Percentiles rank a stretch among this genome's conserved stretches.
These are phyloP conservation scores for Plagodis pulveraria DNA, from an alignment of 2,888 invertebrate species.

Conservation along the genomic window DNA sequence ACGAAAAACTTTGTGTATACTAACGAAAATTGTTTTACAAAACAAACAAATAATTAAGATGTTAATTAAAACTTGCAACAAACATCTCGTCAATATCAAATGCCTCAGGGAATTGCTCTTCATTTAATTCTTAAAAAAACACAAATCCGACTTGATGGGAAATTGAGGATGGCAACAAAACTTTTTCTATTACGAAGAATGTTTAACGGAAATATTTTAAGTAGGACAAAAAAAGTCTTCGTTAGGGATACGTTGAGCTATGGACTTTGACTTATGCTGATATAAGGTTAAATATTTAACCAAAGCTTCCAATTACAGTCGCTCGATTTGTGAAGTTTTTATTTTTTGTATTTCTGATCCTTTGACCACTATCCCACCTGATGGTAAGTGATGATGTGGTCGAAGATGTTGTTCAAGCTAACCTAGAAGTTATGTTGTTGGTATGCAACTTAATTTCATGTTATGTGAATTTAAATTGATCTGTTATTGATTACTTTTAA, in stretches of 20 bases:
- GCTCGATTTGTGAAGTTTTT: background rate
- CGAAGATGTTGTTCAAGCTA: too few species aligned
- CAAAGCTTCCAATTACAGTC: constrained; percentile 1
- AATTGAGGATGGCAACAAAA: constrained; percentile 36
- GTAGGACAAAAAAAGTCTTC: constrained; percentile 33
- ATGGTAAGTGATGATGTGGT: too few species aligned
- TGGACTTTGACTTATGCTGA: constrained; percentile 26
- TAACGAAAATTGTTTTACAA: background rate
- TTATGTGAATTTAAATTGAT: too few species aligned
- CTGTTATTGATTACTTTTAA: too few species aligned
- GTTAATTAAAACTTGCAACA: constrained; percentile 33
- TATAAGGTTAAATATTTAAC: constrained; percentile 6
- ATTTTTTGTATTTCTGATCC: too few species aligned
- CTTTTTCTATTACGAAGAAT: constrained; percentile 44
- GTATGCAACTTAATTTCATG: too few species aligned
- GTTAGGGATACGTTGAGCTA: constrained; percentile 31
- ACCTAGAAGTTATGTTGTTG: too few species aligned
- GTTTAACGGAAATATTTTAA: constrained; percentile 43
- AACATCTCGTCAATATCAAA: constrained; percentile 28
- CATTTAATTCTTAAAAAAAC: constrained; percentile 19
- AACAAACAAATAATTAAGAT: constrained; percentile 6
- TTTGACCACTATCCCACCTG: too few species aligned
- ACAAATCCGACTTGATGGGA: constrained; percentile 18
- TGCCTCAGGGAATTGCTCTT: constrained; percentile 15
- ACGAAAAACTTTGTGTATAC: too few species aligned